Percentiles rank a stretch among this genome's conserved stretches.
Evolutionary conservation across 23 tunicate genomes (phyloP).

Genomic region (Phallusia fumigata): DNA sequence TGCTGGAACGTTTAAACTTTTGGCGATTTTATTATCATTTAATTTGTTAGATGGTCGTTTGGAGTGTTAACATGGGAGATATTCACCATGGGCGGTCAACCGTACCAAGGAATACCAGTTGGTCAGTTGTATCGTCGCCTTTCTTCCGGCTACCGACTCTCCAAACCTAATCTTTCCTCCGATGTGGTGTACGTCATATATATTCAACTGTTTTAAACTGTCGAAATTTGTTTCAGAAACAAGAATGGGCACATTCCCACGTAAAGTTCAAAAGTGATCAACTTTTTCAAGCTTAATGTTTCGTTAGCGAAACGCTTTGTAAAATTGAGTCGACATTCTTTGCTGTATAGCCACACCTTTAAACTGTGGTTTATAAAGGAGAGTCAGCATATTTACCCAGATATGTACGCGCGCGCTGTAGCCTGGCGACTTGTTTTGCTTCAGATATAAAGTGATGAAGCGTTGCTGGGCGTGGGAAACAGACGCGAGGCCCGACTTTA

Average conservation of each 20-base stretch:
- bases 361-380: too few species aligned
- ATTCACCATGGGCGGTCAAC: conserved; percentile 61
- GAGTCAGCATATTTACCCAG: not conserved
- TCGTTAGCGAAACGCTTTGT: too few species aligned
- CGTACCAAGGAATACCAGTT: conserved; percentile 52
- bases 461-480: conserved; percentile 73
- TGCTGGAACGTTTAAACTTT: too few species aligned
- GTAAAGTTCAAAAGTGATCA: too few species aligned
- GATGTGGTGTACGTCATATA: conserved; percentile 11
- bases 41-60: conserved; percentile 62
- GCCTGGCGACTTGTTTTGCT: not conserved
- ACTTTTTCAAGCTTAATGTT: too few species aligned
- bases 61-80: conserved; percentile 82
- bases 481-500: conserved; percentile 49
- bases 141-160: conserved; percentile 43
- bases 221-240: too few species aligned
- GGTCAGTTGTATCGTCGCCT: conserved; percentile 36
- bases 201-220: not conserved
- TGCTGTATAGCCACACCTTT: too few species aligned
- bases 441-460: conserved; percentile 49
- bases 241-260: too few species aligned
- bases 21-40: not conserved
- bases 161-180: conserved; percentile 51
- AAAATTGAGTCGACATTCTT: too few species aligned
- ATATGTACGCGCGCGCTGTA: not conserved